Conservation (phyloP, 2,888 invertebrate genomes). For the Cosmia trapezina region DNA sequence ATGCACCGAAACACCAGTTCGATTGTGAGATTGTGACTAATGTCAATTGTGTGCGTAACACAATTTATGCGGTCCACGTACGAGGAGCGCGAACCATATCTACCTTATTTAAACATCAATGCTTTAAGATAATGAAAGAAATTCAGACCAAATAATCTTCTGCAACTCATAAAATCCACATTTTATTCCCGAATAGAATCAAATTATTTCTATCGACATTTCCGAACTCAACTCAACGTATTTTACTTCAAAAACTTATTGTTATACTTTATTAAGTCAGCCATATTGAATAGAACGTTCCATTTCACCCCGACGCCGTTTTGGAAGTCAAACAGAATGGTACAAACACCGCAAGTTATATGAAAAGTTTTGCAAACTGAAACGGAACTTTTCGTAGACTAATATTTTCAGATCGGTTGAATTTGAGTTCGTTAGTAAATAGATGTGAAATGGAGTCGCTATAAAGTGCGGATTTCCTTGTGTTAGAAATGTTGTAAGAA, state of each 20-base stretch:
- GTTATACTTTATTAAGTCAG: conserved; percentile 64
- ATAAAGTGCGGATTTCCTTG: conserved; percentile 17
- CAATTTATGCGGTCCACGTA: no score
- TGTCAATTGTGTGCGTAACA: no score
- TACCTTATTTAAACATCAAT: no score
- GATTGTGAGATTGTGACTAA: no score
- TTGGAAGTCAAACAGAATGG: conserved; percentile 70
- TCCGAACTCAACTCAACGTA: conserved; percentile 32
- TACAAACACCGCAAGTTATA: conserved; percentile 70
- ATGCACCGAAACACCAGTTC: no score
- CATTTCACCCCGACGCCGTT: conserved; percentile 66
- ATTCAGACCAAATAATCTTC: conserved; percentile 5
- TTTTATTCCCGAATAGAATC: conserved; percentile 49
- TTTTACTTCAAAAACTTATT: conserved; percentile 66
- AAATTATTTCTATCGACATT: conserved; percentile 38
- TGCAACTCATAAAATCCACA: conserved; percentile 33
- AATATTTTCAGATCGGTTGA: conserved; percentile 70
- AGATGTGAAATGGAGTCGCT: conserved; percentile 55
- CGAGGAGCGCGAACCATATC: no score
- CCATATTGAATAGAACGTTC: conserved; percentile 70
- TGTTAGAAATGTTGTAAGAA: conserved; percentile 7
- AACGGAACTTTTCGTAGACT: conserved; percentile 68
- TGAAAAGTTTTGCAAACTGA: conserved; percentile 64
- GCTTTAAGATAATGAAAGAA: conserved; percentile 14
- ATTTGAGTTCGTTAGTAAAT: conserved; percentile 71